A percentile compares a stretch with the other conserved stretches of the same genome.
Evolutionary conservation across 1,140 invertebrate genomes (phyloP).

Genomic region (Musca domestica): DNA sequence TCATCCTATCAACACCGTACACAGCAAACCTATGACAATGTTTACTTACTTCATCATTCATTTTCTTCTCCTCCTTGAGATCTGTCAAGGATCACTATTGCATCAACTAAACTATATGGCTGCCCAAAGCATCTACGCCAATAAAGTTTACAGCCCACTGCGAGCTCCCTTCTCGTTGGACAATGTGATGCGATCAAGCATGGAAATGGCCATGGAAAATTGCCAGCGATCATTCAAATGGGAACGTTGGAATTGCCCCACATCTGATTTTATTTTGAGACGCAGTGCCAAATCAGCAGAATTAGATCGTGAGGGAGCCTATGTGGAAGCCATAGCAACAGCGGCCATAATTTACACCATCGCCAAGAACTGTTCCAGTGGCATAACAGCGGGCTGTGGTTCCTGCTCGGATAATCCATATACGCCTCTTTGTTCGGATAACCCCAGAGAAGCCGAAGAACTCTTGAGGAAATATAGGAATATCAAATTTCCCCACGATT

Average conservation of each 20-base stretch:
- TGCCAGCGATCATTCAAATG: conserved; percentile 61
- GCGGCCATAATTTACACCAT: conserved; percentile 62
- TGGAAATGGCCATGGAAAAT: conserved; percentile 54
- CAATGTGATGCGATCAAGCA: conserved; percentile 30
- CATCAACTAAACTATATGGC: conserved; percentile 1
- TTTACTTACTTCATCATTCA: no score
- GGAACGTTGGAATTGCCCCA: conserved; percentile 64
- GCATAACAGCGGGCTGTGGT: conserved; percentile 57
- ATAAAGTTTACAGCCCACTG: conserved; percentile 2
- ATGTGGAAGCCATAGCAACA: conserved; percentile 61
- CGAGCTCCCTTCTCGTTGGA: conserved; percentile 45
- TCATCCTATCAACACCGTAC: no score
- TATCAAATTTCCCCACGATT: conserved; percentile 32
- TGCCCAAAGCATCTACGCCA: not conserved
- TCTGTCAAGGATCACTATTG: not conserved
- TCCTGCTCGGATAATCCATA: conserved; percentile 35
- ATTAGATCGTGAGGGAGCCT: conserved; percentile 62
- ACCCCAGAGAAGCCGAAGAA: conserved; percentile 43
- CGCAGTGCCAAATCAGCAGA: conserved; percentile 34
- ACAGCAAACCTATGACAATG: no score
- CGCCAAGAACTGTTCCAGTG: conserved; percentile 61
- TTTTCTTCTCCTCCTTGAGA: not conserved
- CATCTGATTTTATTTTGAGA: conserved; percentile 37
- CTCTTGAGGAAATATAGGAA: conserved; percentile 54
- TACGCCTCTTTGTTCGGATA: conserved; percentile 37